A percentile compares a stretch with the other conserved stretches of the same genome.
phyloP scores from a whole-genome alignment of 2,888 invertebrate genomes.

The Aphidius colemani region DNA sequence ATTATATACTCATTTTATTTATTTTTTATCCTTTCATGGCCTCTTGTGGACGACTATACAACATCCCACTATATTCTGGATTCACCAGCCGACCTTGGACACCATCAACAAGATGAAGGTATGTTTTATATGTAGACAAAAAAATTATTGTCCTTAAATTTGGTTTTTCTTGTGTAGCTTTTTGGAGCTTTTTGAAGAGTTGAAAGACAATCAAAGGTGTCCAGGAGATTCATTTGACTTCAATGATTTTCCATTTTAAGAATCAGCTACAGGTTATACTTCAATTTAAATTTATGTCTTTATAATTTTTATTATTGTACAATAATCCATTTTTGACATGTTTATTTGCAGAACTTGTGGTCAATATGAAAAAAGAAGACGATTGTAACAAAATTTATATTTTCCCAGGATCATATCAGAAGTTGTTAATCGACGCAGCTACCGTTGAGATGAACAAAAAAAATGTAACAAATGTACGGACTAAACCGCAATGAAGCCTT shows the following conservation, averaged over 20 bases:
- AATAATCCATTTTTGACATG: neutral
- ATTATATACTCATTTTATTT: neutral
- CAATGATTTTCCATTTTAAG: too few species aligned
- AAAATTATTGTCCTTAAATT: too few species aligned
- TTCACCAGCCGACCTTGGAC: constrained; percentile 55
- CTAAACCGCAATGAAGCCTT: constrained; percentile 23
- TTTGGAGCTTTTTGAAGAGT: too few species aligned
- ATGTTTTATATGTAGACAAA: too few species aligned
- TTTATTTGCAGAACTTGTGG: neutral
- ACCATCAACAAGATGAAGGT: constrained; percentile 18
- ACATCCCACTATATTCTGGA: constrained; percentile 45
- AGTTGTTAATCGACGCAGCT: constrained; percentile 15
- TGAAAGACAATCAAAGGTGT: too few species aligned
- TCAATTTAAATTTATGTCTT: too few species aligned
- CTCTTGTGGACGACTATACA: constrained; percentile 32
- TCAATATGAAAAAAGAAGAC: neutral
- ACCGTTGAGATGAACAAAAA: constrained; percentile 2
- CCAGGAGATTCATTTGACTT: too few species aligned
- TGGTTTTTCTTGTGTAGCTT: too few species aligned
- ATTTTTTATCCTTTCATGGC: constrained; percentile 15
- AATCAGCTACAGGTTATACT: too few species aligned
- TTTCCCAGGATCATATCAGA: neutral
- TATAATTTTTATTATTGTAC: too few species aligned
- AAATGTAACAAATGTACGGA: neutral
- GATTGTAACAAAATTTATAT: constrained; percentile 11